Evolutionary conservation across 1,140 invertebrate genomes (phyloP).

Genomic region (Mamestra configurata): DNA sequence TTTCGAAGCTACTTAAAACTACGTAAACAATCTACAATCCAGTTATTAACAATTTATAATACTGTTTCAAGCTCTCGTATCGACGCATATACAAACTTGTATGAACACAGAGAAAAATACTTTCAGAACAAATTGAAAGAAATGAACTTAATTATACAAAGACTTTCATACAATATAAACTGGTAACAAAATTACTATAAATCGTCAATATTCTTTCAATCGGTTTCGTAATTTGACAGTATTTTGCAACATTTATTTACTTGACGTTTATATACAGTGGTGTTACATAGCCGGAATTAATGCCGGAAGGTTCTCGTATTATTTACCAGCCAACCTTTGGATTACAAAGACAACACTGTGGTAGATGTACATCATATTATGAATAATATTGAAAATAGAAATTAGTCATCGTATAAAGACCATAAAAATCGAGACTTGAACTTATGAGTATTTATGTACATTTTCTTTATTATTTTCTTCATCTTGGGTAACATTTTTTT

Average conservation of each 20-base stretch:
- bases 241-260: too few species aligned
- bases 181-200: background rate
- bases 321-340: too few species aligned
- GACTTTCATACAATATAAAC: background rate
- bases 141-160: background rate
- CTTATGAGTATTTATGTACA: too few species aligned
- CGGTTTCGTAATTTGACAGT: background rate
- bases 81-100: background rate
- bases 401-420: too few species aligned
- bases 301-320: too few species aligned
- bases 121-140: background rate
- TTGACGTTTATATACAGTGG: too few species aligned
- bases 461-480: background rate
- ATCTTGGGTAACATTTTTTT: background rate
- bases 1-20: slow-evolving; percentile 38
- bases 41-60: slow-evolving; percentile 46
- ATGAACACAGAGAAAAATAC: background rate
- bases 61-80: slow-evolving; percentile 20
- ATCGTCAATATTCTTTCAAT: background rate
- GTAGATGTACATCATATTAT: too few species aligned
- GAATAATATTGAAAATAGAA: too few species aligned
- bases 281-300: too few species aligned
- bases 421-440: too few species aligned
- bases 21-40: slow-evolving; percentile 48
- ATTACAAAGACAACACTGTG: too few species aligned